Conservation (phyloP, 2,797 vertebrate genomes). For the Sparidentex hasta region DNA sequence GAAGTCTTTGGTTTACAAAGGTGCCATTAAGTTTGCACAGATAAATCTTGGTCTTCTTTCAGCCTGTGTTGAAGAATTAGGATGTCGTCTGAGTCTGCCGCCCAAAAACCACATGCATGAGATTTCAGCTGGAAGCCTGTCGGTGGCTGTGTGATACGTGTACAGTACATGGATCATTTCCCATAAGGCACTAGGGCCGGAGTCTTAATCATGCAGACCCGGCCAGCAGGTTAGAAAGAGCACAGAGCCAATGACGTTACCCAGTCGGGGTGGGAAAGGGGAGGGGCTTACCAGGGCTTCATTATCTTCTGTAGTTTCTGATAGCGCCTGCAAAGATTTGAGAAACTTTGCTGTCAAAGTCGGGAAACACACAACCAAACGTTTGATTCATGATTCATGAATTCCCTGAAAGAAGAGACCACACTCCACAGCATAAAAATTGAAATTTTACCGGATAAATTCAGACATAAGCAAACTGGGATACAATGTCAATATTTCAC, state of each 20-base stretch:
- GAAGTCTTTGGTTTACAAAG: background rate
- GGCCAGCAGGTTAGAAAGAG: constrained; percentile 81
- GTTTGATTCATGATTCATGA: constrained; percentile 10
- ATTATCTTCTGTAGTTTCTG: constrained; percentile 99
- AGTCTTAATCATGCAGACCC: constrained; percentile 89
- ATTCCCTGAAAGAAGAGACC: constrained; percentile 15
- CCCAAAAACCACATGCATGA: constrained; percentile 85
- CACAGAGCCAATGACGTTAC: constrained; percentile 83
- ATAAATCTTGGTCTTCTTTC: constrained; percentile 72
- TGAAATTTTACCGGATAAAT: background rate
- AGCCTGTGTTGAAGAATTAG: constrained; percentile 28
- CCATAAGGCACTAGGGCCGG: constrained; percentile 70
- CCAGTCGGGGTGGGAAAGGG: constrained; percentile 69
- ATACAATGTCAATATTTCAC: constrained; percentile 4
- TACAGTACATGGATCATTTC: constrained; percentile 37
- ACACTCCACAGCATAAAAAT: constrained; percentile 3
- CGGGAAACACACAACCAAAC: constrained; percentile 51
- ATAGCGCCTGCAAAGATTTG: constrained; percentile 97
- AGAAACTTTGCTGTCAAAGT: constrained; percentile 86
- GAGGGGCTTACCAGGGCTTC: constrained; percentile 98
- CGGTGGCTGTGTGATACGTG: constrained; percentile 47
- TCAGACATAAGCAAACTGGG: background rate
- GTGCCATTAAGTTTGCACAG: constrained; percentile 3
- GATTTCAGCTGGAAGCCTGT: constrained; percentile 59
- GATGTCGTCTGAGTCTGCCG: constrained; percentile 41